Base-by-base conservation (phyloP, 2,888 invertebrate species). In the Polyommatus iphigenia region DNA sequence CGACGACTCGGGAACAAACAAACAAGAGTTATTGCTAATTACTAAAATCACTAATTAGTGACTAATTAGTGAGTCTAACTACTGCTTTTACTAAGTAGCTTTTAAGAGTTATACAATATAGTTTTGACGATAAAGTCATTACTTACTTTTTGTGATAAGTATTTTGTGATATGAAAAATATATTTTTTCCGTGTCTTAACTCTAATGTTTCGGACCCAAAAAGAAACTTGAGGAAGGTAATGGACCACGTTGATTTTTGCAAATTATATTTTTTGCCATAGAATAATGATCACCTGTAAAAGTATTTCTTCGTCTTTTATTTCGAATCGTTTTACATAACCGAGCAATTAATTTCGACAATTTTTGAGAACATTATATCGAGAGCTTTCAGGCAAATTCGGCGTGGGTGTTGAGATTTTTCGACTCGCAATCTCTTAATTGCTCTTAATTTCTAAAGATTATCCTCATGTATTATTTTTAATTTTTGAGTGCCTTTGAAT, bases 1-100 rank as follows among this genome's bases (percentile, higher is more conserved):
- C 67, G 29, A 2, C 18, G 1, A 6, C 8, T 67, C 15, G 18
- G 6, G 67, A 29, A 29, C 29, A 67, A 67, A 67, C 67, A 29
- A 29, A 67, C 67, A 15, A 29, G 29, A 67, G 67, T 67, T 67
- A 29, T 67, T 15, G 67, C 67, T 29, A 29, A 67, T 67, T 67
- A 67, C 67, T 67, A 67, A 29, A 67, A 29, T 29, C 24, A 6
- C 32, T 15, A 67, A 67, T 67, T 67, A 15, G 67, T 67, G 15
- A 29, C 10, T 67, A 24, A 8, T 62, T 18, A 62, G 13, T 62
- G 10, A 46, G 46, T 13, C 18, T 18, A 54, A 54, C 54, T 50
- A 50, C 50, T 20, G 20, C 59, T 20, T 2, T 59, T 20, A 24
- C 10, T 62, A 24, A 7, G 8, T 24, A 62, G n/a, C 10, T 20